Conservation (phyloP, 2,797 vertebrate genomes). For the Lepilemur septentrionalis region DNA sequence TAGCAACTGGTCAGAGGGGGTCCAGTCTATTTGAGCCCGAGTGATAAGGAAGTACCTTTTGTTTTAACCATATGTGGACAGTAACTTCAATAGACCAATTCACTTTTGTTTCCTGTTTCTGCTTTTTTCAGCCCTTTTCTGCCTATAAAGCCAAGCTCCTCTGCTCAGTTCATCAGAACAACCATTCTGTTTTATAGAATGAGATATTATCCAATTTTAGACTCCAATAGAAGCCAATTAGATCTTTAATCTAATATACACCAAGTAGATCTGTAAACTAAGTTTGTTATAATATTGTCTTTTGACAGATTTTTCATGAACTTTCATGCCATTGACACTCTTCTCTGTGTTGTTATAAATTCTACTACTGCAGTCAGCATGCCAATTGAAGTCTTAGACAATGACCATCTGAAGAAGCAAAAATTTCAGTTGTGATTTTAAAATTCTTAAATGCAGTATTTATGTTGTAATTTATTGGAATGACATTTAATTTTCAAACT, state of each 20-base stretch:
- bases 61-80: neutral
- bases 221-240: neutral
- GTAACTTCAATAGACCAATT: neutral
- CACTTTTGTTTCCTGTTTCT: neutral
- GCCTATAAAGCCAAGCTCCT: neutral
- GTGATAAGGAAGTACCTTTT: neutral
- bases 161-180: neutral
- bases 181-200: neutral
- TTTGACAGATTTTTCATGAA: neutral
- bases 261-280: neutral
- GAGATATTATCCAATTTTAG: neutral
- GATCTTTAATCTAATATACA: neutral
- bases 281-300: neutral
- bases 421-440: neutral
- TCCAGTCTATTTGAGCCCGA: neutral
- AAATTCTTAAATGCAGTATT: neutral
- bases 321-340: neutral
- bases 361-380: neutral
- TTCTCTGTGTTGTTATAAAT: neutral
- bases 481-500: neutral
- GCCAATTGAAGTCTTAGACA: neutral
- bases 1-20: neutral
- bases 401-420: neutral
- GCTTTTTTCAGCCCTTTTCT: neutral
- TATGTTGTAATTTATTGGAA: neutral